Percentiles rank a stretch among this genome's conserved stretches.
These are phyloP conservation scores for Choreutis nemorana DNA, from an alignment of 2,888 invertebrate species.

Conservation along the genomic window DNA sequence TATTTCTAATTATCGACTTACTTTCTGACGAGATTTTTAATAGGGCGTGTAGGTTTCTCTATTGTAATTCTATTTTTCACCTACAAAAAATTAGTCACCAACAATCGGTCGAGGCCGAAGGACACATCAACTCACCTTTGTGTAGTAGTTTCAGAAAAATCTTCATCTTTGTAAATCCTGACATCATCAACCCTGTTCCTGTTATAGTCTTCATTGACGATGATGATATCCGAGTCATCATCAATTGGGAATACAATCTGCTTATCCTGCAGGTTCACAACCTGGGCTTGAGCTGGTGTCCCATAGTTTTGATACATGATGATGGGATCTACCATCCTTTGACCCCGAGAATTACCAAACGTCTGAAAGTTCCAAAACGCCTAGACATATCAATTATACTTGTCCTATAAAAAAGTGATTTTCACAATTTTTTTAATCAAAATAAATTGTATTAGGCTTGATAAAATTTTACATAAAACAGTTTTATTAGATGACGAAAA, in stretches of 20 bases:
- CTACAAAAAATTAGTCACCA: too few relatives aligned
- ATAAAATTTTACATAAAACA: too few relatives aligned
- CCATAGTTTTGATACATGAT: conserved; percentile 51
- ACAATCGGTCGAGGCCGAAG: too few relatives aligned
- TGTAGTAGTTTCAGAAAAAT: conserved; percentile 22
- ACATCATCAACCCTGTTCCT: conserved; percentile 33
- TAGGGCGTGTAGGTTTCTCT: too few relatives aligned
- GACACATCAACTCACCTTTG: conserved; percentile 21
- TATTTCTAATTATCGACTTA: too few relatives aligned
- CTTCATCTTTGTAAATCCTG: conserved; percentile 23
- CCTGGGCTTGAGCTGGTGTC: conserved; percentile 28
- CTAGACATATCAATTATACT: conserved; percentile 69
- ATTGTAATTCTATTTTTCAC: conserved; percentile 3
- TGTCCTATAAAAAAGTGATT: too few relatives aligned
- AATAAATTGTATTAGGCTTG: too few relatives aligned
- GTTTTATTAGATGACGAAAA: too few relatives aligned
- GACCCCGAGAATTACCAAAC: conserved; percentile 73
- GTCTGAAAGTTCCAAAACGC: conserved; percentile 85
- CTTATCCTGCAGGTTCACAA: conserved; percentile 45
- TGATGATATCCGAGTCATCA: conserved; percentile 52
- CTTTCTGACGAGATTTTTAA: too few relatives aligned
- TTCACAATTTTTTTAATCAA: too few relatives aligned
- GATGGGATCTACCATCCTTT: conserved; percentile 66
- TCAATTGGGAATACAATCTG: conserved; percentile 49
- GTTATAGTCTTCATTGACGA: conserved; percentile 48